A percentile compares a stretch with the other conserved stretches of the same genome.
phyloP scores from a whole-genome alignment of 2,888 invertebrate genomes.

The Subacronicta megacephala region DNA sequence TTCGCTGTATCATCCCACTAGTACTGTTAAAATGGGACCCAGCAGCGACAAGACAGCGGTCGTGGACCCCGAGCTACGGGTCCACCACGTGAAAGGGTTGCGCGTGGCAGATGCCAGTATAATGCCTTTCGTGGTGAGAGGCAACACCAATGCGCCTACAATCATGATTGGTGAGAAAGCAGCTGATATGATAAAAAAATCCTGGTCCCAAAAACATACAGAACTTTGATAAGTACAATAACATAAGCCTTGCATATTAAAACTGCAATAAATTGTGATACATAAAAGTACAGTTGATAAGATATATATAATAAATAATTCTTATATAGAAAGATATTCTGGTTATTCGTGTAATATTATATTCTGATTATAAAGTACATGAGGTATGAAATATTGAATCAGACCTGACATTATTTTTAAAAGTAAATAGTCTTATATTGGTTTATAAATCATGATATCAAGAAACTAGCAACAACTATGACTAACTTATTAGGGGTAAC shows the following conservation, averaged over 20 bases:
- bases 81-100: conserved; percentile 85
- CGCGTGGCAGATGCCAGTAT: conserved; percentile 92
- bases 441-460: too few relatives aligned
- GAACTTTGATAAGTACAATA: conserved; percentile 62
- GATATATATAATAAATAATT: neutral
- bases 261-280: conserved; percentile 37
- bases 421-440: too few relatives aligned
- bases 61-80: conserved; percentile 88
- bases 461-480: too few relatives aligned
- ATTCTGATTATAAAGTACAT: too few relatives aligned
- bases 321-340: neutral
- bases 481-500: too few relatives aligned
- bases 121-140: conserved; percentile 91
- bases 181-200: conserved; percentile 90
- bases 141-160: conserved; percentile 90
- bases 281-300: conserved; percentile 1
- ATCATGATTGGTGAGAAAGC: conserved; percentile 92
- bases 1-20: conserved; percentile 92
- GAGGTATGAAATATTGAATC: too few relatives aligned
- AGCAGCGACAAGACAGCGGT: conserved; percentile 80
- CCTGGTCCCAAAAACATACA: conserved; percentile 77
- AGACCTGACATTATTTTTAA: too few relatives aligned
- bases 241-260: conserved; percentile 11
- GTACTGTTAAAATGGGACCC: conserved; percentile 91
- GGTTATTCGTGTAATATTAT: neutral